phyloP scores from a whole-genome alignment of 2,113 vertebrate genomes.

The Gyps fulvus region DNA sequence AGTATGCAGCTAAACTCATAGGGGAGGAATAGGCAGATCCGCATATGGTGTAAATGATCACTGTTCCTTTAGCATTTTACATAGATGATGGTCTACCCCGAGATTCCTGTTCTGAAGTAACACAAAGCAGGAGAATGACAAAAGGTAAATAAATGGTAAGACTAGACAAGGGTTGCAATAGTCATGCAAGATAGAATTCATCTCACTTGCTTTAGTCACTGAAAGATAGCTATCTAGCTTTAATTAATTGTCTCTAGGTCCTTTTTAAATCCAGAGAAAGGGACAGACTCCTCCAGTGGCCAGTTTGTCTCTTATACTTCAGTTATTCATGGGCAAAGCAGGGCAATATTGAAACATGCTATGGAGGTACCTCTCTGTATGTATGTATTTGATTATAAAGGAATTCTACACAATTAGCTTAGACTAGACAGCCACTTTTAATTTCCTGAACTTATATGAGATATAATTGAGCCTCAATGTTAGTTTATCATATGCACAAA shows the following conservation, averaged over 20 bases:
- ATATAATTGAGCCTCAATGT: not conserved
- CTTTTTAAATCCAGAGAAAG: not conserved
- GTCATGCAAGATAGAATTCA: not conserved
- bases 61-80: not conserved
- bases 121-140: not conserved
- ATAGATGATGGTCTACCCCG: accelerated
- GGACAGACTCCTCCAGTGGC: not conserved
- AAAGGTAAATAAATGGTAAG: not conserved
- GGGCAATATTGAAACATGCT: not conserved
- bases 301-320: not conserved
- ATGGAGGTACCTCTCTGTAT: not conserved
- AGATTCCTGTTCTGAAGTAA: not conserved
- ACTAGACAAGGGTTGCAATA: not conserved
- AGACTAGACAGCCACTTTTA: not conserved
- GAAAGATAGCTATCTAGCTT: not conserved
- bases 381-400: not conserved
- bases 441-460: slow-evolving; percentile 17
- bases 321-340: not conserved
- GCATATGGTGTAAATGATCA: not conserved
- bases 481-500: not conserved
- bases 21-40: not conserved
- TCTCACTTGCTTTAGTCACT: not conserved
- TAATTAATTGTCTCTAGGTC: not conserved
- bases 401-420: not conserved
- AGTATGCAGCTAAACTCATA: not conserved